Conservation (phyloP, 2,888 invertebrate genomes). For the Pantelozetes paolii region DNA sequence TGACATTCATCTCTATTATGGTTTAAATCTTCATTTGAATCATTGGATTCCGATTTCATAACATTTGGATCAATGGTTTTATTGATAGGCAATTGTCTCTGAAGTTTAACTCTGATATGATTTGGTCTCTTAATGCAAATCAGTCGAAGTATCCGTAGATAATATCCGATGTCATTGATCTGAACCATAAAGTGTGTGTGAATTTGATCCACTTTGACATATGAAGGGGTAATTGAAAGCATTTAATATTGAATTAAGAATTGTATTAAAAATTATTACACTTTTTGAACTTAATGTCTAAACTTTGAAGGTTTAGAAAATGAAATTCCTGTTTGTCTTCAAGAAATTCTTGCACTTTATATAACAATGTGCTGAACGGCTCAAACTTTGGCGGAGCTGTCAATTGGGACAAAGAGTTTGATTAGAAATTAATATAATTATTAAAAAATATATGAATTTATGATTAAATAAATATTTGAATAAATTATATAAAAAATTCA, state of each 20-base stretch:
- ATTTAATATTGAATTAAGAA: not conserved
- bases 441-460: too few species aligned
- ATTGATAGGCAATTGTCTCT: not conserved
- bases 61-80: not conserved
- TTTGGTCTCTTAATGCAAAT: not conserved
- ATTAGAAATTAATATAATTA: not conserved
- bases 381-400: not conserved
- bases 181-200: constrained; percentile 16
- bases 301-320: not conserved
- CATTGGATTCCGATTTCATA: not conserved
- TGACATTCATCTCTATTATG: not conserved
- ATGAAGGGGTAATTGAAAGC: not conserved
- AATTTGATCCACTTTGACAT: not conserved
- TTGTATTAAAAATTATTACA: not conserved
- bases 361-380: not conserved
- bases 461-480: not conserved
- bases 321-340: not conserved
- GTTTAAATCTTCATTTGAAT: not conserved
- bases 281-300: not conserved
- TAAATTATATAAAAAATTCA: too few species aligned
- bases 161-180: not conserved
- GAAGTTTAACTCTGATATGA: not conserved
- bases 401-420: not conserved
- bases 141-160: constrained; percentile 1
- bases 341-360: not conserved